Evolutionary conservation across 1,140 invertebrate species (phyloP).

Genomic region (Cryptotermes secundus): DNA sequence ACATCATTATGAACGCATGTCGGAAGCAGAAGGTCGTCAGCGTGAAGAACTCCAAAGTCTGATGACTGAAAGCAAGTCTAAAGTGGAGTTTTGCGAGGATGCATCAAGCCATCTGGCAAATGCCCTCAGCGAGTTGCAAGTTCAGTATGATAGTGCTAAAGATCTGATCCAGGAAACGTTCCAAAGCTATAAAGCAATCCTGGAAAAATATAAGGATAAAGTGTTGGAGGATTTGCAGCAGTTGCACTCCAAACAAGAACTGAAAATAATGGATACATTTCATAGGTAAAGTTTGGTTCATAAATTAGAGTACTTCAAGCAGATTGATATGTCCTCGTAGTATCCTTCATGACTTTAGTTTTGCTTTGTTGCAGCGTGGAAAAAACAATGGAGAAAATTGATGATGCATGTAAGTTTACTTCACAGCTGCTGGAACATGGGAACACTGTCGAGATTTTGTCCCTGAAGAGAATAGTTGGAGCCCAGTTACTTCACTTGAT

Average conservation of each 20-base stretch:
- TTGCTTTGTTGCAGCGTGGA: conserved; percentile 56
- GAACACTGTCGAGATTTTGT: conserved; percentile 78
- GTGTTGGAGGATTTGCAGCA: conserved; percentile 73
- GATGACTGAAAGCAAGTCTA: conserved; percentile 68
- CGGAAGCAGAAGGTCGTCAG: conserved; percentile 71
- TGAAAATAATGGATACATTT: conserved; percentile 84
- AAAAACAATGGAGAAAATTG: conserved; percentile 76
- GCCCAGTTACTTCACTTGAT: conserved; percentile 75
- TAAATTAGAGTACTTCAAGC: not conserved
- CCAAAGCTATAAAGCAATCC: conserved; percentile 75
- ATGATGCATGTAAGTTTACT: conserved; percentile 82
- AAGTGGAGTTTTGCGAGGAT: conserved; percentile 73
- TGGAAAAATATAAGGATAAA: conserved; percentile 77
- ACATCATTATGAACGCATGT: conserved; percentile 75
- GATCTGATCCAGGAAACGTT: conserved; percentile 82
- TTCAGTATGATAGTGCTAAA: conserved; percentile 82
- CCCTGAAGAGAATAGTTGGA: conserved; percentile 73
- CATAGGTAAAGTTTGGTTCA: conserved; percentile 54
- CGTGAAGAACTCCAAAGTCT: conserved; percentile 73
- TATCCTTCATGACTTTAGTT: not conserved
- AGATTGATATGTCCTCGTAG: no score
- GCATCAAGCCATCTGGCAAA: conserved; percentile 70
- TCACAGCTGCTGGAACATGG: conserved; percentile 75
- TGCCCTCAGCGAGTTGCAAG: conserved; percentile 79
- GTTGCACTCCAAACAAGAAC: conserved; percentile 79